phyloP scores from a whole-genome alignment of 2,888 invertebrate genomes.

The Catonia carolina region DNA sequence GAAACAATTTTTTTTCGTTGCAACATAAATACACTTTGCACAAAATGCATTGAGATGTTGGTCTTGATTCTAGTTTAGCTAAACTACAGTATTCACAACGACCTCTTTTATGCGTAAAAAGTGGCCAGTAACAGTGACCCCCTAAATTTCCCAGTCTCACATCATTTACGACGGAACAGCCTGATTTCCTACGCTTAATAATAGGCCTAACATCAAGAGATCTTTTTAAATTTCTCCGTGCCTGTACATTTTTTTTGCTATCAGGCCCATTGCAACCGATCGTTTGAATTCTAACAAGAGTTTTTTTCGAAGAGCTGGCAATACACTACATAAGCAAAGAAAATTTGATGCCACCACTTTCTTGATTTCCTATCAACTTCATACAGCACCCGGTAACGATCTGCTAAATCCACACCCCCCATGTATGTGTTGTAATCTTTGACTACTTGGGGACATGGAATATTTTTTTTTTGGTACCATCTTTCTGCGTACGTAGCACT shows the following conservation, averaged over 20 bases:
- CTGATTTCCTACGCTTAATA: neutral
- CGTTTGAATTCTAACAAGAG: neutral
- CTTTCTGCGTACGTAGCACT: constrained; percentile 4
- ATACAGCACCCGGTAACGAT: constrained; percentile 5
- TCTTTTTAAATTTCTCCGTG: too few relatives aligned
- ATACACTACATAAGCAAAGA: constrained; percentile 6
- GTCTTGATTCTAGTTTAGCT: neutral
- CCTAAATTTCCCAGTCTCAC: neutral
- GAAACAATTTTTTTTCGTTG: constrained; percentile 2
- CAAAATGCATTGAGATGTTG: neutral
- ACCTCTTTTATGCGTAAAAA: neutral
- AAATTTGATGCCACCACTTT: constrained; percentile 3
- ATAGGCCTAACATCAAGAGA: too few relatives aligned
- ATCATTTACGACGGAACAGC: neutral
- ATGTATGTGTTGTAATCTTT: constrained; percentile 1
- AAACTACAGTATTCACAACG: constrained; percentile 9
- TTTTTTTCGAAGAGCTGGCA: constrained; percentile 2
- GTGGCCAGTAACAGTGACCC: neutral
- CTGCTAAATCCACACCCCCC: constrained; percentile 8
- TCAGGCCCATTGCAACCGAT: too few relatives aligned
- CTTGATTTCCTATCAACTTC: constrained; percentile 3
- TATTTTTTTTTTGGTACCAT: neutral
- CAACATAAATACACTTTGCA: constrained; percentile 5
- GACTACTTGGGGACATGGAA: constrained; percentile 1
- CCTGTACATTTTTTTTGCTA: neutral